Base-by-base conservation (phyloP, 2,888 invertebrate species). In the Chouioia cunea region DNA sequence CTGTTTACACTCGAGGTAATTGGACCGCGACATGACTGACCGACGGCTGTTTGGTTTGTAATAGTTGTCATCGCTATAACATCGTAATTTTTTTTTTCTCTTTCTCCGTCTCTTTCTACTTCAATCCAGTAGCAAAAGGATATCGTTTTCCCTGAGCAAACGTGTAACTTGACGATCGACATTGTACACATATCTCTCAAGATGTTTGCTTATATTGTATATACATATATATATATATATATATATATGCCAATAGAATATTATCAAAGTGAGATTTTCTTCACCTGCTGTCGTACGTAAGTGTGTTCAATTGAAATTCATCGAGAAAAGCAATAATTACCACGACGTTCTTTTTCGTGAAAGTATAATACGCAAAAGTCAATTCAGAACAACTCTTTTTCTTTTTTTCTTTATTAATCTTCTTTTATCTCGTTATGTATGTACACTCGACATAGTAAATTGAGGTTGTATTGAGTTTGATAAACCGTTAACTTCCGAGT, bases 11-110 rank as follows among this genome's bases (percentile, higher is more conserved):
- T 68, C 52, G 69, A 20, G 64, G 47, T 68, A 71, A 79, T 73
- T 76, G 76, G 76, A 77, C 77, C 77, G 76, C 73, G 62, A 75
- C 76, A 62, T 71, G 76, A 75, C 62, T 60, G 58, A 71, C 65
- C 3, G 18, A 44, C 27, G 76, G 75, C 73, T 74, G 74, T 74
- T 76, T 73, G 75, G 27, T 76, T 74, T 72, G 75, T 73, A 3
- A 27, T 27, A 27, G 27, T 27, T 27, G 27, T 27, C n/a, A n/a
- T n/a, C 27, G 27, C 27, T 27, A 6, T 27, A 27, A 27, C 27
- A 6, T 6, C 27, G 36, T 57, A 20, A 8, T 44, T 52, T 63
- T 68, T 68, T 62, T 59, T 57, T 15, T 50, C n/a, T 23, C 22
- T 15, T 23, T 23, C 22, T 44, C 22, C 43, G 15, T n/a, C 22